phyloP scores from a whole-genome alignment of 2,797 vertebrate species.

The Halcyon smyrnensis region DNA sequence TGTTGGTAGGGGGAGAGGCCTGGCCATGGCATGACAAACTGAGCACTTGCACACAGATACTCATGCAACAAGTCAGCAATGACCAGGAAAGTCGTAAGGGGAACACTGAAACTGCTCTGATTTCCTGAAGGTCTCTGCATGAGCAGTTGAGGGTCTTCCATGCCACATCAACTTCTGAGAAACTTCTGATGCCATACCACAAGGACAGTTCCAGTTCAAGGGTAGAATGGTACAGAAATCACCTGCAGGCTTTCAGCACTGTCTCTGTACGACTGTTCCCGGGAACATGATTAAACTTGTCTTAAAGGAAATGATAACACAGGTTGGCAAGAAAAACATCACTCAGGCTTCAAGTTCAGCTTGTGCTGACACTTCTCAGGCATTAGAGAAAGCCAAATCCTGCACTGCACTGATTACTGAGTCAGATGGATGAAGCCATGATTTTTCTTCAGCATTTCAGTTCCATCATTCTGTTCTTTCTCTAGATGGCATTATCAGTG shows the following conservation, averaged over 20 bases:
- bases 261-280: not conserved
- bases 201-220: not conserved
- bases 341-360: not conserved
- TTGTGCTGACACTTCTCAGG: not conserved
- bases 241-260: not conserved
- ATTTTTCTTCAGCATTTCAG: not conserved
- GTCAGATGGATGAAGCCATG: accelerated
- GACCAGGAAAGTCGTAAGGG: not conserved
- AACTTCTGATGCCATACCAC: not conserved
- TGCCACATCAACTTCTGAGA: not conserved
- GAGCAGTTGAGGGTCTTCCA: not conserved
- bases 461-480: not conserved
- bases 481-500: not conserved
- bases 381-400: not conserved
- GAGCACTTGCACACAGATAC: not conserved
- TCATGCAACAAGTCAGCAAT: not conserved
- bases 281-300: not conserved
- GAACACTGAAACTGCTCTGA: not conserved
- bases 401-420: not conserved
- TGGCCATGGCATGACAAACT: not conserved
- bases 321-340: slow-evolving; percentile 24
- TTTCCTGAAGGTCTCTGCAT: not conserved
- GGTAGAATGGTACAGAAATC: not conserved
- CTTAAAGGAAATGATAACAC: not conserved
- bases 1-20: not conserved